These are phyloP conservation scores for Tychaedon coryphoeus DNA, from an alignment of 2,113 vertebrate species.

Conservation along the genomic window DNA sequence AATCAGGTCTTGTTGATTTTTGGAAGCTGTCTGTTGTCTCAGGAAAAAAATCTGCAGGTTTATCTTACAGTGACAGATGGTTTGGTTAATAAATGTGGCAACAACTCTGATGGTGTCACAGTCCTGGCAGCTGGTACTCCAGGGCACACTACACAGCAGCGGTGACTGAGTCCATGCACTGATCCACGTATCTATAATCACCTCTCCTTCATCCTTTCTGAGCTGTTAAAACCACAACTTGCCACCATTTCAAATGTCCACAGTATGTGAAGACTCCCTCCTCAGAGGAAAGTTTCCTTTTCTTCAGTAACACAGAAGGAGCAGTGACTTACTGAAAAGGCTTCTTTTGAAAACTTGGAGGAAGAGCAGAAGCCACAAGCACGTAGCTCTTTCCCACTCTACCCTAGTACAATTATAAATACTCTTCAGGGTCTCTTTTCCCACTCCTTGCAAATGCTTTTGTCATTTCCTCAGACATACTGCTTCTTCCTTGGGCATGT, in stretches of 20 bases:
- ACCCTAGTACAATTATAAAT: neutral
- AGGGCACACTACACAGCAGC: neutral
- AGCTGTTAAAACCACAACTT: neutral
- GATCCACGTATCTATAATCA: neutral
- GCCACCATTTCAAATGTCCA: neutral
- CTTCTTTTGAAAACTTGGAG: neutral
- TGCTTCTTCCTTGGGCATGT: neutral
- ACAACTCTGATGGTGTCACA: neutral
- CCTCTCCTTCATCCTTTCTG: neutral
- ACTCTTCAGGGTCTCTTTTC: neutral
- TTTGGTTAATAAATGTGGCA: slow-evolving; percentile 4
- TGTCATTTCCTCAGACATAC: neutral
- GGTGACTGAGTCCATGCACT: neutral
- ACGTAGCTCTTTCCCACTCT: neutral
- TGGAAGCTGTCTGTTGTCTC: neutral
- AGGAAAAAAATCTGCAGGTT: neutral
- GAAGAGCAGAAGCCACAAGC: neutral
- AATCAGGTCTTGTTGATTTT: slow-evolving; percentile 22
- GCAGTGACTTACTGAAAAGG: neutral
- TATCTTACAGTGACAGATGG: slow-evolving; percentile 38
- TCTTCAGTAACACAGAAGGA: neutral
- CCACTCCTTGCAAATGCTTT: neutral
- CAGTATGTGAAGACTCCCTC: neutral
- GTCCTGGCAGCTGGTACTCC: neutral
- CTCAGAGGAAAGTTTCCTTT: neutral